phyloP scores from a whole-genome alignment of 2,888 invertebrate genomes.

The Quadroppia sp. region DNA sequence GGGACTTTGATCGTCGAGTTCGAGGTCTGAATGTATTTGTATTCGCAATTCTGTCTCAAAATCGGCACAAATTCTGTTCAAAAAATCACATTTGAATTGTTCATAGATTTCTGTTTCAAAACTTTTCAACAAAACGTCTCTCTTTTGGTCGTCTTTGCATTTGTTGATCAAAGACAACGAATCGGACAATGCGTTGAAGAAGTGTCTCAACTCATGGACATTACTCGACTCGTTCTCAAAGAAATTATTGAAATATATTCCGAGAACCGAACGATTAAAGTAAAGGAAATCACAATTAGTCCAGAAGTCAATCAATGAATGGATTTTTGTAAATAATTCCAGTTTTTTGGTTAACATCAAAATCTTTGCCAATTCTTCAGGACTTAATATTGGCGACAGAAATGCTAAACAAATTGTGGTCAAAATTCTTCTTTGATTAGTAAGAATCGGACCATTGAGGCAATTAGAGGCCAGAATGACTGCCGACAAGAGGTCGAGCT shows the following conservation, averaged over 20 bases:
- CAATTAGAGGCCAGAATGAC: slow-evolving; percentile 63
- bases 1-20: slow-evolving; percentile 63
- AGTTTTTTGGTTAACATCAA: slow-evolving; percentile 7
- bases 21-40: slow-evolving; percentile 85
- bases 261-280: slow-evolving; percentile 39
- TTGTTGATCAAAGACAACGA: slow-evolving; percentile 35
- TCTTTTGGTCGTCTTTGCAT: slow-evolving; percentile 33
- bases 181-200: slow-evolving; percentile 41
- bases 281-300: slow-evolving; percentile 42
- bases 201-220: slow-evolving; percentile 42
- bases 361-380: slow-evolving; percentile 38
- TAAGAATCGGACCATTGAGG: slow-evolving; percentile 52
- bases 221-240: slow-evolving; percentile 28
- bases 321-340: slow-evolving; percentile 23
- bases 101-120: slow-evolving; percentile 33
- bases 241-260: slow-evolving; percentile 40
- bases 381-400: slow-evolving; percentile 24
- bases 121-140: not conserved
- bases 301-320: slow-evolving; percentile 21
- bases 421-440: slow-evolving; percentile 37
- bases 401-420: slow-evolving; percentile 40
- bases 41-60: slow-evolving; percentile 89
- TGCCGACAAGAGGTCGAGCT: slow-evolving; percentile 61
- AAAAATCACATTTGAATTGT: slow-evolving; percentile 40
- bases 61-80: slow-evolving; percentile 69